Base-by-base conservation (phyloP, 2,888 invertebrate species). In the Nomada hirtipes region DNA sequence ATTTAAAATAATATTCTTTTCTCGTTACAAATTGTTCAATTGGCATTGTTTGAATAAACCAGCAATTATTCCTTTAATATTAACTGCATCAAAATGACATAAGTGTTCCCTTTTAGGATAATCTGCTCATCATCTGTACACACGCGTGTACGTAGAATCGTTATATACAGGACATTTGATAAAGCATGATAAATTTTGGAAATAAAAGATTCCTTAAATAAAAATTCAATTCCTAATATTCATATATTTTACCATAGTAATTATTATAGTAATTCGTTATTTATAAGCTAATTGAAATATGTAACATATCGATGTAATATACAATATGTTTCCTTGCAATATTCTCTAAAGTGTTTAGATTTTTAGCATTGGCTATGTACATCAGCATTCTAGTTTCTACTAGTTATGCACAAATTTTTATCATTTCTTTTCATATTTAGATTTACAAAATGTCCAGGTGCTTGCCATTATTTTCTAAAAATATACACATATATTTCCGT, bases 151-250 rank as follows among this genome's bases (percentile, higher is more conserved):
- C 75, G 64, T 70, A 36, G 13, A 76, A 69, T 59, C n/a, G 23
- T 47, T 70, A 52, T 76, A 42, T 70, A 64, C 64, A 76, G 55
- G 64, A 70, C 15, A 36, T 70, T 76, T 78, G 44, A 65, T 60
- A 78, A 78, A 65, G 78, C 78, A 65, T 67, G 70, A 79, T 79
- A 60, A 65, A 79, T 79, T 71, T 78, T 78, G 70, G 71, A 79
- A 79, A 78, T 71, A 79, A 78, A 71, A 71, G 70, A 79, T 71
- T 65, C 65, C 11, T 60, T 9, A 55, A 78, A 65, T 15, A 79
- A 65, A 18, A 70, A 23, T n/a, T 23, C 36, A n/a, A 64, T 59
- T 50, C 23, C 64, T 55, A 13, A n/a, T 55, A 23, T 73, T 59
- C 26, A n/a, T 42, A 47, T 65, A 42, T 47, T 9, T 60, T 52